phyloP scores from a whole-genome alignment of 2,113 vertebrate species.

The Clarias magur region DNA sequence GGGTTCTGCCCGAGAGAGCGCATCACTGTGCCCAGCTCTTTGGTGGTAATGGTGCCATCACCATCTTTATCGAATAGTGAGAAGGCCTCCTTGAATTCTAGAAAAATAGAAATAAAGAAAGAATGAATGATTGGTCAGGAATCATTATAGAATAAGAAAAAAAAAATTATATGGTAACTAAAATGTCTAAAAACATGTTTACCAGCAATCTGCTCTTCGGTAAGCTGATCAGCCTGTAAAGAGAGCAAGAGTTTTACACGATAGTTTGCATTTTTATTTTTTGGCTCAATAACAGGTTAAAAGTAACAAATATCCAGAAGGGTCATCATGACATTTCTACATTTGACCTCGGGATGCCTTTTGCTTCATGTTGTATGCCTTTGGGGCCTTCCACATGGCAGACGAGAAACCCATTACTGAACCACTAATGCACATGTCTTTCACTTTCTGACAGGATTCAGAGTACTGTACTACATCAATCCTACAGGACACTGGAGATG shows the following conservation, averaged over 20 bases:
- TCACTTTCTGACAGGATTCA: neutral
- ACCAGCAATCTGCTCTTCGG: constrained; percentile 62
- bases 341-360: too few species aligned
- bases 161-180: neutral
- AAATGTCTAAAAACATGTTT: neutral
- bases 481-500: neutral
- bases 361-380: too few species aligned
- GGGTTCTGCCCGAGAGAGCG: constrained; percentile 61
- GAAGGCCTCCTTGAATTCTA: constrained; percentile 63
- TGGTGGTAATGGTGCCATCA: constrained; percentile 79
- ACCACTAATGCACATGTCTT: too few species aligned
- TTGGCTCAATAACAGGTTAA: neutral
- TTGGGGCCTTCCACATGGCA: too few species aligned
- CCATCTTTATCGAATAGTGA: constrained; percentile 70
- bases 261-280: neutral
- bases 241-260: neutral
- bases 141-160: neutral
- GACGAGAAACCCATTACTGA: too few species aligned
- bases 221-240: constrained; percentile 58
- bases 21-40: constrained; percentile 68
- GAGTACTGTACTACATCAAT: neutral
- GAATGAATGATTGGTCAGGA: neutral
- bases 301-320: neutral
- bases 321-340: neutral
- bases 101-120: neutral